Evolutionary conservation across 2,888 invertebrate species (phyloP).

Genomic region (Morpho deidamia): DNA sequence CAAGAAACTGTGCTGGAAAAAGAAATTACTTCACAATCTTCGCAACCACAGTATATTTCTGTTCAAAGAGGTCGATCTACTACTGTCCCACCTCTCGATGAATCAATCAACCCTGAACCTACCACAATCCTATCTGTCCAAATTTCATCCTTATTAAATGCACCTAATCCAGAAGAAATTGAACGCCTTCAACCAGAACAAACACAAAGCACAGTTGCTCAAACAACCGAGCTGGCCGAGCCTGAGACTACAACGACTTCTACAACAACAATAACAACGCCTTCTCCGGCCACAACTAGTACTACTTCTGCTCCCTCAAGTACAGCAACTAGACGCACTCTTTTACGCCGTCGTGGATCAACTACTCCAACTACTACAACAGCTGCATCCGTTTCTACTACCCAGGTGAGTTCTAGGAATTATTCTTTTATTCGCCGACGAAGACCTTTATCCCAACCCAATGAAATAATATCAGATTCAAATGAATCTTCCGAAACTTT

Average conservation of each 20-base stretch:
- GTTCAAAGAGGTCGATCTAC: slow-evolving; percentile 57
- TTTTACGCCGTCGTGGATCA: slow-evolving; percentile 45
- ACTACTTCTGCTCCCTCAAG: slow-evolving; percentile 36
- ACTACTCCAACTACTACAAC: slow-evolving; percentile 38
- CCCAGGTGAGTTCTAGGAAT: slow-evolving; percentile 79
- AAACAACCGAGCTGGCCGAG: slow-evolving; percentile 38
- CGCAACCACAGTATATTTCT: slow-evolving; percentile 63
- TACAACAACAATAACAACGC: slow-evolving; percentile 41
- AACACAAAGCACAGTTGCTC: slow-evolving; percentile 30
- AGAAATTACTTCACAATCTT: slow-evolving; percentile 55
- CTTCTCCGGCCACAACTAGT: slow-evolving; percentile 35
- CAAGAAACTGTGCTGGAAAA: slow-evolving; percentile 59
- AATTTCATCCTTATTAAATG: slow-evolving; percentile 65
- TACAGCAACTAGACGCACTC: slow-evolving; percentile 39
- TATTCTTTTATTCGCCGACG: slow-evolving; percentile 67
- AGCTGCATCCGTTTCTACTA: slow-evolving; percentile 41
- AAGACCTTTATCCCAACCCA: slow-evolving; percentile 53
- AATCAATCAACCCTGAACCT: slow-evolving; percentile 46
- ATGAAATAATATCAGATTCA: slow-evolving; percentile 61
- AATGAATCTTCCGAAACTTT: slow-evolving; percentile 41
- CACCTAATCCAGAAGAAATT: slow-evolving; percentile 42
- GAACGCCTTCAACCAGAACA: slow-evolving; percentile 37
- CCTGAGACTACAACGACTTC: slow-evolving; percentile 40
- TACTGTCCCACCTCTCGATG: slow-evolving; percentile 39
- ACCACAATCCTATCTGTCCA: slow-evolving; percentile 66